phyloP scores from a whole-genome alignment of 2,113 vertebrate species.

The Phylloscopus trochilus region DNA sequence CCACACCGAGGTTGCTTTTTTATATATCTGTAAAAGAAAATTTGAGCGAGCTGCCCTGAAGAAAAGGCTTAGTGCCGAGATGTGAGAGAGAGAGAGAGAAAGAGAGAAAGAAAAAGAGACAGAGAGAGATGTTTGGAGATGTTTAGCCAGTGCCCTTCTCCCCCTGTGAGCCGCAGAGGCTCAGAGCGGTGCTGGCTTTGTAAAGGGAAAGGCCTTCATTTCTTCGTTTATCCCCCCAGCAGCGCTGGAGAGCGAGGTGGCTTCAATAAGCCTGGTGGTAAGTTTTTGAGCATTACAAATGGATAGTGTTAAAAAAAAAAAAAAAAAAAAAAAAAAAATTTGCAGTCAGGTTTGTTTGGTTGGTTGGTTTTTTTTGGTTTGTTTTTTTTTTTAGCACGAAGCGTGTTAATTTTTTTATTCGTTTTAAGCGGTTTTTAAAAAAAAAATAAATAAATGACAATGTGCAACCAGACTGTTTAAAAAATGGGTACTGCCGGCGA shows the following conservation, averaged over 20 bases:
- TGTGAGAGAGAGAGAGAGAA: slow-evolving; percentile 79
- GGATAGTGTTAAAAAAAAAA: slow-evolving; percentile 88
- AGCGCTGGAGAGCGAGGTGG: slow-evolving; percentile 99
- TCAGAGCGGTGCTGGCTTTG: slow-evolving; percentile 97
- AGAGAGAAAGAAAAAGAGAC: slow-evolving; percentile 76
- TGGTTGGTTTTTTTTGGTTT: too few species aligned
- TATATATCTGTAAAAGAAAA: slow-evolving; percentile 72
- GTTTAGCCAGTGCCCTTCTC: slow-evolving; percentile 93
- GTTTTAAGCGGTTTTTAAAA: slow-evolving; percentile 71
- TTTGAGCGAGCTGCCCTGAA: slow-evolving; percentile 82
- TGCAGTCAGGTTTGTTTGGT: slow-evolving; percentile 1
- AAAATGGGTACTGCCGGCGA: slow-evolving; percentile 82
- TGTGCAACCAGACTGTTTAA: slow-evolving; percentile 71
- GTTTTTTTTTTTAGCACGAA: slow-evolving; percentile 55
- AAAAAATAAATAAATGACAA: slow-evolving; percentile 46
- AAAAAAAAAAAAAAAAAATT: slow-evolving; percentile 52
- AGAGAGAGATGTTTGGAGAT: slow-evolving; percentile 82
- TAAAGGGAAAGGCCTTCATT: slow-evolving; percentile 99
- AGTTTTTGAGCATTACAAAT: slow-evolving; percentile 99
- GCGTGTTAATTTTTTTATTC: slow-evolving; percentile 71
- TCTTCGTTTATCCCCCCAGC: slow-evolving; percentile 99
- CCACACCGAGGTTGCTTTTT: slow-evolving; percentile 73
- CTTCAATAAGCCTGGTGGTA: slow-evolving; percentile 99
- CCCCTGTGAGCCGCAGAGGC: slow-evolving; percentile 91
- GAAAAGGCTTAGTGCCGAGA: slow-evolving; percentile 84